phyloP scores from a whole-genome alignment of 2,797 vertebrate genomes.

The Phrynocephalus vlangalii region DNA sequence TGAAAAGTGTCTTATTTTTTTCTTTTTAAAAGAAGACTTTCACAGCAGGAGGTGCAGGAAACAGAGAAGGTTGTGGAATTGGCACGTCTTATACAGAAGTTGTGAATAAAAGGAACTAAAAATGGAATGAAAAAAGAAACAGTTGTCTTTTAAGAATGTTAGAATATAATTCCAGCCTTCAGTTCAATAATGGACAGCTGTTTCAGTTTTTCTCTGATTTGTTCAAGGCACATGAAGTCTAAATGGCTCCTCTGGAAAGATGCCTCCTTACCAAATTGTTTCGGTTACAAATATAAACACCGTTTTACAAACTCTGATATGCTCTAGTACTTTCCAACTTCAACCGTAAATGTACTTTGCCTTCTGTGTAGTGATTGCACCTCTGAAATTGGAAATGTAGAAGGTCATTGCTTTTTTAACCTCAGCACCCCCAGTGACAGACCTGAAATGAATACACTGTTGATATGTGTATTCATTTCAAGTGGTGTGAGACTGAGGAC shows the following conservation, averaged over 20 bases:
- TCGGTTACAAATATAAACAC: conserved; percentile 35
- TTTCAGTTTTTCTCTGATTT: conserved; percentile 53
- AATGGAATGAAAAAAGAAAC: conserved; percentile 53
- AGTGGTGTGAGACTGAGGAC: background rate
- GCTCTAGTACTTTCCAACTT: conserved; percentile 48
- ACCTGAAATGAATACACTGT: conserved; percentile 44
- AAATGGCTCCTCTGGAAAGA: conserved; percentile 35
- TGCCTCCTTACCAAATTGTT: conserved; percentile 35
- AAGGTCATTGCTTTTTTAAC: conserved; percentile 32
- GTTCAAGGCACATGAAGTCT: conserved; percentile 50
- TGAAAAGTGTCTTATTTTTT: conserved; percentile 48
- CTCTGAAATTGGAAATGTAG: conserved; percentile 47
- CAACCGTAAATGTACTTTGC: conserved; percentile 31
- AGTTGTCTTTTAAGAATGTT: conserved; percentile 60
- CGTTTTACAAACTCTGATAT: conserved; percentile 43
- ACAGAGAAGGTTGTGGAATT: conserved; percentile 63
- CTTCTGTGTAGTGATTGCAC: conserved; percentile 24
- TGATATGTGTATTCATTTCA: conserved; percentile 18
- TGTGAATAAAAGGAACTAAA: conserved; percentile 68
- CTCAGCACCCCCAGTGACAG: conserved; percentile 23
- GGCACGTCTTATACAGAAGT: conserved; percentile 59
- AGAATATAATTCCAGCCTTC: conserved; percentile 65
- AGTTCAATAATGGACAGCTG: conserved; percentile 46
- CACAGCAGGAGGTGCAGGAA: conserved; percentile 35
- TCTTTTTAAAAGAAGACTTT: conserved; percentile 60